A percentile compares a stretch with the other conserved stretches of the same genome.
Evolutionary conservation across 1,140 invertebrate species (phyloP).

Genomic region (Heliothis subflexa): DNA sequence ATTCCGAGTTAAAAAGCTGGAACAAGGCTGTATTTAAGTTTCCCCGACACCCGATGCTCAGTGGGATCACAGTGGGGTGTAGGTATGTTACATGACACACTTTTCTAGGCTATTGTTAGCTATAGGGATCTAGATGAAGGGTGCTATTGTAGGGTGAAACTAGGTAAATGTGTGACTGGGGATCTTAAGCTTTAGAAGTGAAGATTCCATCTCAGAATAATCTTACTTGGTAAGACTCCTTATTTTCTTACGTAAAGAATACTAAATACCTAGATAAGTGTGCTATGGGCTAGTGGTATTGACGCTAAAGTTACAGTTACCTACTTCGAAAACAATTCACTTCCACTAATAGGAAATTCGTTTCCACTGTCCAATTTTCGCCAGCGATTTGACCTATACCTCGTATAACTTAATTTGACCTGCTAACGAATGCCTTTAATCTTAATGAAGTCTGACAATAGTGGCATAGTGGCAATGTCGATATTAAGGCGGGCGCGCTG

Average conservation of each 20-base stretch:
- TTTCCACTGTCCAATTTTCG: not conserved
- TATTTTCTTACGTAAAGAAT: too few relatives aligned
- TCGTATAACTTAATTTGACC: constrained; percentile 13
- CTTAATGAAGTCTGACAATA: constrained; percentile 12
- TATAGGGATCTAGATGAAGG: not conserved
- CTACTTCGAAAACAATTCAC: too few relatives aligned
- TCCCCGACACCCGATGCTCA: constrained; percentile 6
- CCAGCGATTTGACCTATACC: not conserved
- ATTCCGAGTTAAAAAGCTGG: constrained; percentile 9
- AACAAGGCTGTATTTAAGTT: constrained; percentile 9
- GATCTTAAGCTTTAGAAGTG: not conserved
- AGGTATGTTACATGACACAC: constrained; percentile 22
- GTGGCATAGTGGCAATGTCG: constrained; percentile 19
- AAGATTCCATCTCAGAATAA: not conserved
- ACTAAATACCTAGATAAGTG: too few relatives aligned
- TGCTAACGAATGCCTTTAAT: constrained; percentile 2
- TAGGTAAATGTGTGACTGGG: not conserved
- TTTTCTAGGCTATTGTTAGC: constrained; percentile 20
- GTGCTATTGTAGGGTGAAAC: not conserved
- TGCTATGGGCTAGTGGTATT: too few relatives aligned
- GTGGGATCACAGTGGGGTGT: constrained; percentile 13
- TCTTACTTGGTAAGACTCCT: too few relatives aligned
- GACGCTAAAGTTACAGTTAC: too few relatives aligned
- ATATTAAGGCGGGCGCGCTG: constrained; percentile 17
- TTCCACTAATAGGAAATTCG: not conserved